Evolutionary conservation across 2,113 vertebrate genomes (phyloP), one percentile per base, ranked within the genome.

Genomic region (Mormyrus lacerda): DNA sequence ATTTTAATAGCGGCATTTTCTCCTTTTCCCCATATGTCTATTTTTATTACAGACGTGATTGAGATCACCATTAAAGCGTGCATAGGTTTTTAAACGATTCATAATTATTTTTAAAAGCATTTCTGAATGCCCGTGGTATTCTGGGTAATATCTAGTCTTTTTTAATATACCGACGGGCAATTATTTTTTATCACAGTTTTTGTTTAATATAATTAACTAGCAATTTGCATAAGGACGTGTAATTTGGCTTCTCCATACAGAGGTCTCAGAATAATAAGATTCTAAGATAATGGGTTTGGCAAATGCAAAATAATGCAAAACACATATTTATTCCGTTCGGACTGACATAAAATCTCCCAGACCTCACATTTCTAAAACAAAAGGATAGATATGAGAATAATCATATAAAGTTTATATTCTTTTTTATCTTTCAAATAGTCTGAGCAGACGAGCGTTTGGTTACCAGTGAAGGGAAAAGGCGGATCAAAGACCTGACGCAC

Each of bases 251-350:
- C 90, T 89, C 10, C 76, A 89, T 92, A 92, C 89, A 90, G 89
- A 89, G 84, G 89, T 90, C 82, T 51, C 88, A 91, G 91, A 93
- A 93, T 93, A 93, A 93, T 93, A 89, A 93, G 85, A 91, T 88
- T 91, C 44, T 93, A 90, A 91, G 91, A 94, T 92, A 92, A 95
- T 91, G 88, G 48, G 53, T 93, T 95, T 95, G 94, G 93, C 93
- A 94, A 79, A 42, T 79, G 73, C 31, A 42, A 79, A 79, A 79
- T 42, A 35, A 94, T 91, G 92, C 92, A 94, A 95, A 94, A 91
- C 87, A 89, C 58, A 58, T 51, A 82, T 89, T 89, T 35, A 87
- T 51, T 51, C 35, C 3, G 89, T 90, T 93, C 87, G 88, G 90
- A 91, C 47, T 48, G 53, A 69, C 58, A 44, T 27, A 53, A 31